Base-by-base conservation (phyloP, 2,888 invertebrate genomes). In the Leucozona laternaria region DNA sequence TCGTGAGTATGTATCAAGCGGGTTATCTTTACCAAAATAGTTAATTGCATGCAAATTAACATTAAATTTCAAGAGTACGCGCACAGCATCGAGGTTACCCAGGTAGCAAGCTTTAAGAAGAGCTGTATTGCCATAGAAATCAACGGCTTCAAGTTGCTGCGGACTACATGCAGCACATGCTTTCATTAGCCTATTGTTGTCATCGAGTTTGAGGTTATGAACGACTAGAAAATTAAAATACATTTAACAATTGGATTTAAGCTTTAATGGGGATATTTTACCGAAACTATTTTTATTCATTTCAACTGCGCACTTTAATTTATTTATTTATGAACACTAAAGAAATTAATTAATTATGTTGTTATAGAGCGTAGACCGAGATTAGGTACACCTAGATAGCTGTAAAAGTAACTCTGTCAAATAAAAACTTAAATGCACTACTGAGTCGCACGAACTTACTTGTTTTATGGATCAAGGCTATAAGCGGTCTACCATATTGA, bases 61-160 rank as follows among this genome's bases (percentile, higher is more conserved):
- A 0, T 90, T 88, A 25, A 88, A 89, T 8, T 88, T 79, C 1
- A 92, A 68, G 22, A 92, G 89, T 0, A 89, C 88, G 2, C 88
- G 70, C 6, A 89, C 91, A 15, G 91, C 90, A 28, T 90, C 90
- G 2, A 80, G 31, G 15, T 88, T 88, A 0, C 91, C 92, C 62
- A 91, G 73, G 73, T 89, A 91, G 70, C 92, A 92, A 6, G 92
- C 92, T 66, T 91, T 91, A 4, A 92, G 88, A 4, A 92, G 88
- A 4, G 92, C 90, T 0, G 92, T 92, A 88, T 92, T 92, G 0
- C 92, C 92, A 60, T 91, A 92, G 7, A 40, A 53, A 81, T 92
- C 92, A n/a, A 90, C 58, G 5, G 89, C 89, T 73, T 92, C 92
- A 13, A 92, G 71, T 53, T 89, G 88, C 3, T 88, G 71, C 1